These are phyloP conservation scores for Mya arenaria DNA, from an alignment of 1,140 invertebrate species.

Conservation along the genomic window DNA sequence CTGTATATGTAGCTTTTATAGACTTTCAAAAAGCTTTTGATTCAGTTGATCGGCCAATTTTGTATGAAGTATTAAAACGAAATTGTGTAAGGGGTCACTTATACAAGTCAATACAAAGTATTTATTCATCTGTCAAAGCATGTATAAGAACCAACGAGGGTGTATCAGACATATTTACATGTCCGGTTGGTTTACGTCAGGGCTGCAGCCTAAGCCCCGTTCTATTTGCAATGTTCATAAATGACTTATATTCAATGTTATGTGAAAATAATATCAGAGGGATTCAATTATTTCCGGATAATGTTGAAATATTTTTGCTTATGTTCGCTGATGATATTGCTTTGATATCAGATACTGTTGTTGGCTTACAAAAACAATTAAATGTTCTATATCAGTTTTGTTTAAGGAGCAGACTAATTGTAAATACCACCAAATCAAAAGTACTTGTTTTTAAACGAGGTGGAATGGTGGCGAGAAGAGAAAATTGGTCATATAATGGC, in stretches of 20 bases:
- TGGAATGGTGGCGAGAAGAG: too few species aligned
- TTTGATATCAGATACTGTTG: constrained; percentile 35
- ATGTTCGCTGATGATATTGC: constrained; percentile 47
- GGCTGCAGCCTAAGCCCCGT: constrained; percentile 20
- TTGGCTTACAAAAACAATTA: constrained; percentile 26
- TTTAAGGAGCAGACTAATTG: not conserved
- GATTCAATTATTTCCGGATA: constrained; percentile 7
- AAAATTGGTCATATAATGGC: too few species aligned
- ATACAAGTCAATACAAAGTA: constrained; percentile 6
- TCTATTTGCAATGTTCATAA: constrained; percentile 43
- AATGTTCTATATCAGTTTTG: constrained; percentile 16
- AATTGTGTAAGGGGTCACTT: constrained; percentile 21
- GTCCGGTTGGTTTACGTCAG: constrained; percentile 34
- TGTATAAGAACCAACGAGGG: constrained; percentile 18
- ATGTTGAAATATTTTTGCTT: constrained; percentile 19
- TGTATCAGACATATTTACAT: constrained; percentile 26
- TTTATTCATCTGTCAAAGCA: constrained; percentile 29
- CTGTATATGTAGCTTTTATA: constrained; percentile 25
- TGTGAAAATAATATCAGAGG: constrained; percentile 11
- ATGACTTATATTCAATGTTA: constrained; percentile 28
- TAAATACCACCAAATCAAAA: constrained; percentile 20
- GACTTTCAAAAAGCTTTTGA: constrained; percentile 49
- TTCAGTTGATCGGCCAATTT: constrained; percentile 17
- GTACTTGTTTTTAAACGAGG: too few species aligned
- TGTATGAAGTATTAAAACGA: constrained; percentile 15